phyloP scores from a whole-genome alignment of 2,888 invertebrate genomes.

The Periphyllus acericola region DNA sequence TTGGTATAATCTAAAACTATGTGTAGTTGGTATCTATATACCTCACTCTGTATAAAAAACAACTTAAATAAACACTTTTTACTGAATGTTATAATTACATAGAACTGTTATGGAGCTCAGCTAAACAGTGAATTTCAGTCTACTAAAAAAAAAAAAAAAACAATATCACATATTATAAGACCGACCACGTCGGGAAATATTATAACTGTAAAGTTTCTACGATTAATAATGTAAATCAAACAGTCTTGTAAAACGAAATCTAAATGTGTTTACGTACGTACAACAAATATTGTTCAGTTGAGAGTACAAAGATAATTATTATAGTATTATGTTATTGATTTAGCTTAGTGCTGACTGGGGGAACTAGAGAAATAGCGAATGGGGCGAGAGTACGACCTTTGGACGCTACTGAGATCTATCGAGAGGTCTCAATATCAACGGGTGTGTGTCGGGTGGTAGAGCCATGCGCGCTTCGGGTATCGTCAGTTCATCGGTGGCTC shows the following conservation, averaged over 20 bases:
- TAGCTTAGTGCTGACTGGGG: too few relatives aligned
- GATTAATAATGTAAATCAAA: neutral
- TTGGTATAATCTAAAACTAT: neutral
- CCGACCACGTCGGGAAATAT: neutral
- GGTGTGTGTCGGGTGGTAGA: conserved; percentile 78
- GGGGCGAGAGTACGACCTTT: neutral
- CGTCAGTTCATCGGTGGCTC: conserved; percentile 70
- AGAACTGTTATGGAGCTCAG: neutral
- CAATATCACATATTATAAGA: neutral
- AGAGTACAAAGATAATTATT: neutral
- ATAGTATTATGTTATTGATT: neutral
- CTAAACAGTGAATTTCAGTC: neutral
- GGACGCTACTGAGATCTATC: neutral
- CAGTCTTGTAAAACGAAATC: conserved; percentile 28
- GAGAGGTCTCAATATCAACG: conserved; percentile 67
- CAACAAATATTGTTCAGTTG: neutral
- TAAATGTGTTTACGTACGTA: neutral
- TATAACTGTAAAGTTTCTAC: neutral
- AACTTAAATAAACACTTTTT: neutral
- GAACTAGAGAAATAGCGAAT: neutral
- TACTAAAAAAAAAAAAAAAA: neutral
- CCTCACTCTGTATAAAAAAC: neutral
- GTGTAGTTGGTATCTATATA: neutral
- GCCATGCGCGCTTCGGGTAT: conserved; percentile 78
- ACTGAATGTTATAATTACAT: neutral